Percentiles rank a stretch among this genome's conserved stretches.
Conservation (phyloP, 2,888 invertebrate species). For the Calliopum simillimum region DNA sequence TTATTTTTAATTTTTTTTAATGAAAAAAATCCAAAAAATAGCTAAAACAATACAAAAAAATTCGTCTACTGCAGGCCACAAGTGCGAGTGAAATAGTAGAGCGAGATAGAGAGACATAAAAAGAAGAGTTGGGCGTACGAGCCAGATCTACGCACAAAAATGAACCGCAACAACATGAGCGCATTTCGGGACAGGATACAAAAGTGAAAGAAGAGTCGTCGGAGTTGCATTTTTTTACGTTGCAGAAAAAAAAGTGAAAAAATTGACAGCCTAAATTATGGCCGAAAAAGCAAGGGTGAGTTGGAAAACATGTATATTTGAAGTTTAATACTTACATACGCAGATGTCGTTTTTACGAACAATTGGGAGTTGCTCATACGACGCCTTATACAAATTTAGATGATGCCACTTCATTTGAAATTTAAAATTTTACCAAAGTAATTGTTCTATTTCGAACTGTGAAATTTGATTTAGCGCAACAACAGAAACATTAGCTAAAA, state of each 20-base stretch:
- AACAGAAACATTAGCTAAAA: too few species aligned
- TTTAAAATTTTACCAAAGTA: too few species aligned
- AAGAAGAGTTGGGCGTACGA: conserved; percentile 42
- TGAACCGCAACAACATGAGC: conserved; percentile 48
- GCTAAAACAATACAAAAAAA: conserved; percentile 47
- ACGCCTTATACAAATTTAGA: too few species aligned
- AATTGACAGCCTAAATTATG: conserved; percentile 34
- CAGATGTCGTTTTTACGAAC: too few species aligned
- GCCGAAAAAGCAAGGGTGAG: not conserved
- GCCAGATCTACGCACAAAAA: conserved; percentile 52
- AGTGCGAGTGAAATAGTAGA: conserved; percentile 65
- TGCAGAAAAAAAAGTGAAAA: conserved; percentile 26
- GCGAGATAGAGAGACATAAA: conserved; percentile 44
- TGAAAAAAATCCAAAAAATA: conserved; percentile 43
- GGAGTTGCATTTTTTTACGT: not conserved
- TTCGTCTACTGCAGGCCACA: not conserved
- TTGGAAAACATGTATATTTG: too few species aligned
- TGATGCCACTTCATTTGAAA: too few species aligned
- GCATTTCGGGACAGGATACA: conserved; percentile 29
- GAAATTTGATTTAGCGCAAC: too few species aligned
- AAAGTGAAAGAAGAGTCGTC: conserved; percentile 29
- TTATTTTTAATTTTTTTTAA: conserved; percentile 16
- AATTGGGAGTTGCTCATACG: too few species aligned
- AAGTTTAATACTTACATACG: too few species aligned
- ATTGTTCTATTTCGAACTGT: too few species aligned